These are phyloP conservation scores for Pseudorectes ferrugineus DNA, from an alignment of 2,113 vertebrate genomes.

Conservation along the genomic window DNA sequence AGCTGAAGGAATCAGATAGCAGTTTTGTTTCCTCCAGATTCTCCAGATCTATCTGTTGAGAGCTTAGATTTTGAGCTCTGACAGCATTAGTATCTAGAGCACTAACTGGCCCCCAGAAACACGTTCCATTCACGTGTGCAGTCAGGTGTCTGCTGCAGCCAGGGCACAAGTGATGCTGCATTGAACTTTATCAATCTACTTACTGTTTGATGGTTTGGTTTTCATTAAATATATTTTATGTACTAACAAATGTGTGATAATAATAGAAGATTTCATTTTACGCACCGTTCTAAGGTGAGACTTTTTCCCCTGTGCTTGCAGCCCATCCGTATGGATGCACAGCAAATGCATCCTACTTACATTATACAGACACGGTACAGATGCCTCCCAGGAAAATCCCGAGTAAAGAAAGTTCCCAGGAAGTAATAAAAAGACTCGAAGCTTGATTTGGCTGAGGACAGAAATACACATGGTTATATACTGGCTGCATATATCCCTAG, in stretches of 20 bases:
- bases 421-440: background rate
- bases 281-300: background rate
- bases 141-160: background rate
- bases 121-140: fast-evolving
- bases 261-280: background rate
- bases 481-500: background rate
- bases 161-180: background rate
- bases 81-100: background rate
- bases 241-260: background rate
- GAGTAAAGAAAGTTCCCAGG: background rate
- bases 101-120: background rate
- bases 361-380: background rate
- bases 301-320: background rate
- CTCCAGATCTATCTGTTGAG: background rate
- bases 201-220: background rate
- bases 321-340: background rate
- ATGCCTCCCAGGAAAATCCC: background rate
- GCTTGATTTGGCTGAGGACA: background rate
- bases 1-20: background rate
- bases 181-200: background rate
- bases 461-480: background rate
- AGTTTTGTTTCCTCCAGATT: background rate
- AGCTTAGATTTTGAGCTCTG: background rate
- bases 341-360: background rate
- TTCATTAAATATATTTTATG: conserved; percentile 14